Base-by-base conservation (phyloP, 2,797 vertebrate species). In the Hypotaenidia okinawae region DNA sequence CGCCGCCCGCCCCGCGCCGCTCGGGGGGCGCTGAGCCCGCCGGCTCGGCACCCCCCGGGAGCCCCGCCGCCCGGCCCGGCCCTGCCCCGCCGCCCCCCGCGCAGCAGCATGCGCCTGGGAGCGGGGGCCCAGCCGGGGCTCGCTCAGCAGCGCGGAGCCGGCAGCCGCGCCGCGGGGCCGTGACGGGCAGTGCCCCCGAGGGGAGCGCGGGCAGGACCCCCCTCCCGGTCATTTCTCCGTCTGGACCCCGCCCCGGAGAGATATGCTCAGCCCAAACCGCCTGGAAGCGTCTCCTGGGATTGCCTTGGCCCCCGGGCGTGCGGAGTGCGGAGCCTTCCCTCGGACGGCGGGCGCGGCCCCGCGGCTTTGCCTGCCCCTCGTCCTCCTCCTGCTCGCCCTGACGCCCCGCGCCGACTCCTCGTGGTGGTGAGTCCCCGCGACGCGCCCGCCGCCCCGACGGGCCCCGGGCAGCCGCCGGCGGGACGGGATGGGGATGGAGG, bases 391-490 rank as follows among this genome's bases (percentile, higher is more conserved):
- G 96, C 98, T 99, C 75, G 97, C 98, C 74, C 98, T 99, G 95
- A 99, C 99, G 30, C 99, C 99, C 52, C 98, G 98, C 63, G 99
- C 98, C 79, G 98, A 99, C 84, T 99, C 98, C 52, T 99, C 99
- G 66, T 99, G 99, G 99, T 99, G 99, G 99, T 99, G 97, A 98
- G 99, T 98, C 76, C 15, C 81, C 35, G 41, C 75, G 11, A 27
- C 52, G 75, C 23, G 35, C 16, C 55, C n/a, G 30, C 39, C 8
- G 55, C 67, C 63, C 77, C 77, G 82, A 73, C 73, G 73, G 78
- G 19, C 12, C 68, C 61, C n/a, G 81, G 70, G 55, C 30, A n/a
- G 5, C 64, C 14, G 55, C 72, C 55, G 33, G 62, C 23, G 33
- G 52, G 68, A 45, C 43, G 43, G 43, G 43, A 45, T 45, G 43